Evolutionary conservation across 2,888 invertebrate species (phyloP).

Genomic region (Dicyrtomina minuta): DNA sequence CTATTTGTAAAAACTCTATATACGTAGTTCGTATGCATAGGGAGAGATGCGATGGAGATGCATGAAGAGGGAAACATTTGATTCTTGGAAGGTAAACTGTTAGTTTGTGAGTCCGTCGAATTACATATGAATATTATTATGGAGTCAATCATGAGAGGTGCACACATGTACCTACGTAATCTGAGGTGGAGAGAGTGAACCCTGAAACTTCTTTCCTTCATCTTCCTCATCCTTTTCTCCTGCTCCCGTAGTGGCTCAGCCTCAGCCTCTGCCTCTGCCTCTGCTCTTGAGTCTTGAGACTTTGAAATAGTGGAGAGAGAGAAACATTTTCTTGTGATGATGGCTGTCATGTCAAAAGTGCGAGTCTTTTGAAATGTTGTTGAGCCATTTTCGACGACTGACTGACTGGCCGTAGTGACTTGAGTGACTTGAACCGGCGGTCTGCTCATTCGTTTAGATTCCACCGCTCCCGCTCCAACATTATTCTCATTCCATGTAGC

Average conservation of each 20-base stretch:
- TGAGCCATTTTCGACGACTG: slow-evolving; percentile 48
- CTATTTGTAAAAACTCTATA: slow-evolving; percentile 14
- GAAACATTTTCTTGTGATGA: slow-evolving; percentile 49
- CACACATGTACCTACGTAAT: no score
- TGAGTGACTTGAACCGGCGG: slow-evolving; percentile 15
- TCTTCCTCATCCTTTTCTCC: not conserved
- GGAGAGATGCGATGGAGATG: not conserved
- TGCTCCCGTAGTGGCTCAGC: not conserved
- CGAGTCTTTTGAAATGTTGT: slow-evolving; percentile 53
- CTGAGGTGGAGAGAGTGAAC: no score
- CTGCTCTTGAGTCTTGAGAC: not conserved
- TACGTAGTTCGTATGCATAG: not conserved
- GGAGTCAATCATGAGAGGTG: no score
- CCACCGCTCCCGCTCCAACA: slow-evolving; percentile 2
- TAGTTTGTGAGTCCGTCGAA: no score
- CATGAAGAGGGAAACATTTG: slow-evolving; percentile 9
- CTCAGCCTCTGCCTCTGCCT: not conserved
- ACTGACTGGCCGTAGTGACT: slow-evolving; percentile 17
- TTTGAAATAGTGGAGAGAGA: not conserved
- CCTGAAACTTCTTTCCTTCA: not conserved
- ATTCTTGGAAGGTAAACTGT: slow-evolving; percentile 17
- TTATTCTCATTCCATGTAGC: not conserved
- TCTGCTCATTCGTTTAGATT: not conserved
- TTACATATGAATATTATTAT: no score
- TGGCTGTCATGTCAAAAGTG: slow-evolving; percentile 52